A percentile compares a stretch with the other conserved stretches of the same genome.
These are phyloP conservation scores for Delichon dasypus DNA, from an alignment of 2,797 vertebrate species.

Conservation along the genomic window DNA sequence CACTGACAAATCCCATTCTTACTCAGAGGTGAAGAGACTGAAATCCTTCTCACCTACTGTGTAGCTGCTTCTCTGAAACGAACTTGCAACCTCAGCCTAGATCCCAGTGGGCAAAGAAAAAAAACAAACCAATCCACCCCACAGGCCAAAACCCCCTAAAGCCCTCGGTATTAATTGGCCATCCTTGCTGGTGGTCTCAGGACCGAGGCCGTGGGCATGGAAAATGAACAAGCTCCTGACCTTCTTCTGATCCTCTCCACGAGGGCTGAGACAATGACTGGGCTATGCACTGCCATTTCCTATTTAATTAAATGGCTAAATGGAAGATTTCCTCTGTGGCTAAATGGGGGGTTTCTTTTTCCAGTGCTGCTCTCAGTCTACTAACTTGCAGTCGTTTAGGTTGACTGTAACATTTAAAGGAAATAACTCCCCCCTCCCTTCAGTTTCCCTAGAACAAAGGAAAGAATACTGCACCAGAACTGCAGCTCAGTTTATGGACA, in stretches of 20 bases:
- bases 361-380: constrained; percentile 34
- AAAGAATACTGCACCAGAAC: neutral
- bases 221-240: constrained; percentile 64
- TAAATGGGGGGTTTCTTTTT: constrained; percentile 57
- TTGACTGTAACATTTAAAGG: constrained; percentile 42
- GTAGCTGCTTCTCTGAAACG: constrained; percentile 2
- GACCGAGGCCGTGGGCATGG: constrained; percentile 29
- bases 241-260: constrained; percentile 64
- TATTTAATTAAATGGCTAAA: constrained; percentile 67
- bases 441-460: constrained; percentile 9
- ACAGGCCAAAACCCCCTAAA: neutral
- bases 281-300: constrained; percentile 61
- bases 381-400: constrained; percentile 15
- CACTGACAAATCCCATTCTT: neutral
- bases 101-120: neutral
- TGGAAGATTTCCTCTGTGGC: constrained; percentile 69
- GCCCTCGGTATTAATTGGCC: constrained; percentile 51
- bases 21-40: neutral
- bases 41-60: neutral
- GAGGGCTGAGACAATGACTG: constrained; percentile 60
- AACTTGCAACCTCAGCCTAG: constrained; percentile 9
- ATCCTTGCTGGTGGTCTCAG: constrained; percentile 54
- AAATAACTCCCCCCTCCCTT: constrained; percentile 34
- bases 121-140: neutral
- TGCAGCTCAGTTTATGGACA: neutral